Conservation (phyloP, 2,888 invertebrate genomes). For the Acanthopleura granulata region DNA sequence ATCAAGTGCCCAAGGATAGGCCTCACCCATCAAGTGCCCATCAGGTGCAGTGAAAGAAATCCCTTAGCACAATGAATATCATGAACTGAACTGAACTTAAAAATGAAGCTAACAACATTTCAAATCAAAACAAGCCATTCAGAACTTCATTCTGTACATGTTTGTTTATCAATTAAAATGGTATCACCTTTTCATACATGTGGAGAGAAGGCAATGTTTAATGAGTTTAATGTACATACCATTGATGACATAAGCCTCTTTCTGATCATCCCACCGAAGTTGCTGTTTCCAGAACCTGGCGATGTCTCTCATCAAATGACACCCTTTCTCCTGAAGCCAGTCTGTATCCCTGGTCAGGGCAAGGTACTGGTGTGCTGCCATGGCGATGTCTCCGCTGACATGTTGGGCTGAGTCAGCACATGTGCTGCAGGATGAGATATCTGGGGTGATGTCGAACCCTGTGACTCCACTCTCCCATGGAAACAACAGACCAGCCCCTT, state of each 20-base stretch:
- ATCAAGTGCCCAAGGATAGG: too few species aligned
- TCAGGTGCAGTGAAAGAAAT: too few species aligned
- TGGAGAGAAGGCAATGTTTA: too few species aligned
- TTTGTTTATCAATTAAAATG: conserved; percentile 36
- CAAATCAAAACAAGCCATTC: conserved; percentile 31
- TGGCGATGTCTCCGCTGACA: conserved; percentile 60
- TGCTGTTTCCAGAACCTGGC: conserved; percentile 61
- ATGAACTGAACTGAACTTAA: too few species aligned
- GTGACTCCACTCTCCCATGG: conserved; percentile 51
- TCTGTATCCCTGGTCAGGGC: conserved; percentile 60
- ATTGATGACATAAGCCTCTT: conserved; percentile 53
- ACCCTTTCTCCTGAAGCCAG: conserved; percentile 48
- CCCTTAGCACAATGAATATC: too few species aligned
- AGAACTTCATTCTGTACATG: too few species aligned
- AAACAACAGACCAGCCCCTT: conserved; percentile 36
- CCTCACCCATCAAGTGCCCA: too few species aligned
- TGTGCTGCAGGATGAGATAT: conserved; percentile 15
- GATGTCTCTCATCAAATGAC: conserved; percentile 54
- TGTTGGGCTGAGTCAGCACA: conserved; percentile 40
- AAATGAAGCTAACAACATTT: too few species aligned
- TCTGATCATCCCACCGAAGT: conserved; percentile 38
- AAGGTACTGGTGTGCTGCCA: conserved; percentile 61
- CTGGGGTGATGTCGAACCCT: conserved; percentile 42
- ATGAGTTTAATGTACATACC: conserved; percentile 40
- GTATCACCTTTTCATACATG: too few species aligned